Percentiles rank a stretch among this genome's conserved stretches.
These are phyloP conservation scores for Anolis sagrei DNA, from an alignment of 2,113 vertebrate species.

Conservation along the genomic window DNA sequence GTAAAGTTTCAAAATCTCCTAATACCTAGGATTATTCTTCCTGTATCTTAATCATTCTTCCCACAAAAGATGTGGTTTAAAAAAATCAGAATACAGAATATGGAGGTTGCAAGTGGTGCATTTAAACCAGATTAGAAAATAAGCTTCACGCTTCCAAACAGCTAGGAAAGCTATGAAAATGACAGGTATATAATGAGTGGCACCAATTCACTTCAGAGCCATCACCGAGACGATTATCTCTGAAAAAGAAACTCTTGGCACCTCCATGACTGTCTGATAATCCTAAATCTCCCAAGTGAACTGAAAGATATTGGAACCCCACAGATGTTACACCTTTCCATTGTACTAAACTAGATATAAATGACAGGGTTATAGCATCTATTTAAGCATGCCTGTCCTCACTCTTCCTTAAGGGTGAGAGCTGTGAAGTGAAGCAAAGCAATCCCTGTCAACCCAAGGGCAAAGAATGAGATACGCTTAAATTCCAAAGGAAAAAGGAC, in stretches of 20 bases:
- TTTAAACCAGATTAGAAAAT: not conserved
- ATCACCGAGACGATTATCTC: slow-evolving; percentile 27
- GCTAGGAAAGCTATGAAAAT: not conserved
- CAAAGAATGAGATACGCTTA: slow-evolving; percentile 11
- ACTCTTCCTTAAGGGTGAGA: slow-evolving; percentile 23
- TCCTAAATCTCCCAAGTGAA: slow-evolving; percentile 21
- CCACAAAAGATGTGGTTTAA: not conserved
- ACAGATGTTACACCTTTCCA: slow-evolving; percentile 24
- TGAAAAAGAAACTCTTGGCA: slow-evolving; percentile 1
- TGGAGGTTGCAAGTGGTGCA: not conserved
- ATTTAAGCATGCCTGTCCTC: slow-evolving; percentile 25
- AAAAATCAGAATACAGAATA: not conserved
- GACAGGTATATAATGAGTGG: not conserved
- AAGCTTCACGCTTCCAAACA: not conserved
- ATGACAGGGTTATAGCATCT: slow-evolving; percentile 23
- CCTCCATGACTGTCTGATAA: slow-evolving; percentile 18
- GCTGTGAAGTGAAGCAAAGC: slow-evolving; percentile 30
- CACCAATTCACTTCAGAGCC: slow-evolving; percentile 1
- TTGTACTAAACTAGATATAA: slow-evolving; percentile 16
- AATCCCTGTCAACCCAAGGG: slow-evolving; percentile 34
- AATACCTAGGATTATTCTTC: not conserved
- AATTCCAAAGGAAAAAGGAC: slow-evolving; percentile 20
- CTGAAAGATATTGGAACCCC: slow-evolving; percentile 10
- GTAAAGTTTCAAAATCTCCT: not conserved
- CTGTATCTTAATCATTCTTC: not conserved